Base-by-base conservation (phyloP, 2,888 invertebrate species). In the Agrenia bidenticulata region DNA sequence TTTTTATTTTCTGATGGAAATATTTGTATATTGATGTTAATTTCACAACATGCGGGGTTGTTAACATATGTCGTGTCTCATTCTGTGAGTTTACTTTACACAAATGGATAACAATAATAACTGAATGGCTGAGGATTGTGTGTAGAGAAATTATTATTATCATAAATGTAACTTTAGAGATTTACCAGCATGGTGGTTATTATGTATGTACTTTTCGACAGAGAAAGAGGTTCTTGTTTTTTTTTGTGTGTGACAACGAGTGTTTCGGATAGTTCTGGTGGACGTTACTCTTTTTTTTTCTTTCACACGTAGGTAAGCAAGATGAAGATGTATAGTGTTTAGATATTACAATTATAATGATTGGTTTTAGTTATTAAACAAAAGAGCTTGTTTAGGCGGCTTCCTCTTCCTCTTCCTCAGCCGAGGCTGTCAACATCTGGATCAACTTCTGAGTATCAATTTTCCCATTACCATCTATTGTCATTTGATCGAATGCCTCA, bases 401-500 rank as follows among this genome's bases (percentile, higher is more conserved):
- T 17, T 75, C 79, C n/a, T 66, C 90, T 78, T 88, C 90, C 66
- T 88, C 92, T 64, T 91, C 92, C 77, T 91, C 91, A 77, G 86
- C 89, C 82, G 88, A 87, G 82, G 92, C 92, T 78, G 92, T 91
- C 79, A 94, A 85, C 87, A 93, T 89, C 81, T 88, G 85, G 83
- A 93, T 91, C 78, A 93, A 88, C 81, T 89, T 89, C 78, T 82
- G 84, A 81, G 92, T 92, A 84, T 94, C 92, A 81, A 94, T 92
- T 84, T 86, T 87, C 81, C 92, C 92, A 79, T 90, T 88, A 81
- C 90, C 90, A 82, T 94, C 94, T 80, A 94, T 90, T 60, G 77
- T 77, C 88, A 94, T 92, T 83, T 92, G 90, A 83, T 93, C 93
- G 83, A 88, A 93, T 73, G 93, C 93, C 80, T 94, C 93, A 81